Evolutionary conservation across 2,888 invertebrate genomes (phyloP).

Genomic region (Mantis religiosa): DNA sequence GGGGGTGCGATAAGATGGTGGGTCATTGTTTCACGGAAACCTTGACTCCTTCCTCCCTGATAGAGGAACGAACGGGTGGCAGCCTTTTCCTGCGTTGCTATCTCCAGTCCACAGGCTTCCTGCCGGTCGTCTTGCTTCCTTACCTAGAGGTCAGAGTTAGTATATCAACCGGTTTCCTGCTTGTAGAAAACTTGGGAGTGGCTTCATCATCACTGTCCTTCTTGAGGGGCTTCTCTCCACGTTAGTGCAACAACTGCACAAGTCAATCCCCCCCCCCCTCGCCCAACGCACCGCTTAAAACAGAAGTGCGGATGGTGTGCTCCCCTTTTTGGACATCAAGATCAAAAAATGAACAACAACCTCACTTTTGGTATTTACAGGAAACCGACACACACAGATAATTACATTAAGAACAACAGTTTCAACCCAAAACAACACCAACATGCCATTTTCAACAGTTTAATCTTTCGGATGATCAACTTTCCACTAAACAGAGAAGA

Average conservation of each 20-base stretch:
- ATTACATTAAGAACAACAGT: no score
- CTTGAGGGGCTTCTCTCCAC: background rate
- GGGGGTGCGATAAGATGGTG: conserved; percentile 5
- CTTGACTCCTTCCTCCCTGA: conserved; percentile 7
- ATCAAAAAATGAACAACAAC: no score
- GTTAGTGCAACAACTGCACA: background rate
- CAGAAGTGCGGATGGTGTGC: no score
- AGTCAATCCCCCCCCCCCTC: background rate
- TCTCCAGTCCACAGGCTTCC: background rate
- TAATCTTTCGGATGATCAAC: no score
- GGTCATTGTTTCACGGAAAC: conserved; percentile 17
- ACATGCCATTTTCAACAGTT: no score
- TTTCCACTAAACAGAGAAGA: no score
- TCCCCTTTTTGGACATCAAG: no score
- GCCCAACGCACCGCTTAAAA: no score
- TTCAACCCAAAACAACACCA: no score
- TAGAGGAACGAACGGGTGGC: background rate
- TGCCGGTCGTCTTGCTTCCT: background rate
- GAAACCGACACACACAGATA: no score
- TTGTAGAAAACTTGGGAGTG: background rate
- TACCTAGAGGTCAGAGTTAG: background rate
- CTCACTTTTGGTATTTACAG: no score
- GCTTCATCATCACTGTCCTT: background rate
- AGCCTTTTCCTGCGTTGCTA: conserved; percentile 11
- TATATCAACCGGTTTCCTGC: background rate